phyloP scores from a whole-genome alignment of 2,888 invertebrate species.

The Drosophila macrothrix region DNA sequence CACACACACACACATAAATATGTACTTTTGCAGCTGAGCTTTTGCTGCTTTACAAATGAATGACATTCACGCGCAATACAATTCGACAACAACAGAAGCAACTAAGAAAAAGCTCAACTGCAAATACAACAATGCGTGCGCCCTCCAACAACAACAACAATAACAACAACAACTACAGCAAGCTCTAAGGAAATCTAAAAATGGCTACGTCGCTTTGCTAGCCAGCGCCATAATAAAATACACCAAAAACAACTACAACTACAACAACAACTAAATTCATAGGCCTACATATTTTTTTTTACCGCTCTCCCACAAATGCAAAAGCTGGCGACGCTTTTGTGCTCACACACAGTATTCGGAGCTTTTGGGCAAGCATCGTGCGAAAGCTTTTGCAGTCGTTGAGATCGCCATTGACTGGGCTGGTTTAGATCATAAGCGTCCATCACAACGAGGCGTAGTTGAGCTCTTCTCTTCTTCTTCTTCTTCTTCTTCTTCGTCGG shows the following conservation, averaged over 20 bases:
- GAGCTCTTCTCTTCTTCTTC: not conserved
- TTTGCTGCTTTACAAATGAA: slow-evolving; percentile 74
- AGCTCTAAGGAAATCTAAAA: slow-evolving; percentile 46
- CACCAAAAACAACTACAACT: slow-evolving; percentile 1
- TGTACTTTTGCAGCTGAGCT: slow-evolving; percentile 71
- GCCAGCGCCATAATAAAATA: slow-evolving; percentile 27
- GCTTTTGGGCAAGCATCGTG: slow-evolving; percentile 50
- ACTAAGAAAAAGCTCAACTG: slow-evolving; percentile 70
- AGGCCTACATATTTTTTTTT: slow-evolving; percentile 28
- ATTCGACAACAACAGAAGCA: slow-evolving; percentile 15
- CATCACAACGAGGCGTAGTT: not conserved
- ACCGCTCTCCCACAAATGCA: slow-evolving; percentile 37
- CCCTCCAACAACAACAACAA: slow-evolving; percentile 39
- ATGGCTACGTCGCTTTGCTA: slow-evolving; percentile 20
- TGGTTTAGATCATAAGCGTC: slow-evolving; percentile 8
- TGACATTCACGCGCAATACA: slow-evolving; percentile 79
- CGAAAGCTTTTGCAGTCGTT: slow-evolving; percentile 48
- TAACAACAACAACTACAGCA: slow-evolving; percentile 9
- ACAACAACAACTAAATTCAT: slow-evolving; percentile 2
- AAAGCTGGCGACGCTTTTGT: slow-evolving; percentile 23
- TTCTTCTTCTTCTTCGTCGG: not conserved
- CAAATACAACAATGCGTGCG: slow-evolving; percentile 68
- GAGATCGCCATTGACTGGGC: slow-evolving; percentile 33
- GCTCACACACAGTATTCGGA: slow-evolving; percentile 52
- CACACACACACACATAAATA: slow-evolving; percentile 17